phyloP scores from a whole-genome alignment of 2,888 invertebrate genomes.

The Calameuta pallipes region DNA sequence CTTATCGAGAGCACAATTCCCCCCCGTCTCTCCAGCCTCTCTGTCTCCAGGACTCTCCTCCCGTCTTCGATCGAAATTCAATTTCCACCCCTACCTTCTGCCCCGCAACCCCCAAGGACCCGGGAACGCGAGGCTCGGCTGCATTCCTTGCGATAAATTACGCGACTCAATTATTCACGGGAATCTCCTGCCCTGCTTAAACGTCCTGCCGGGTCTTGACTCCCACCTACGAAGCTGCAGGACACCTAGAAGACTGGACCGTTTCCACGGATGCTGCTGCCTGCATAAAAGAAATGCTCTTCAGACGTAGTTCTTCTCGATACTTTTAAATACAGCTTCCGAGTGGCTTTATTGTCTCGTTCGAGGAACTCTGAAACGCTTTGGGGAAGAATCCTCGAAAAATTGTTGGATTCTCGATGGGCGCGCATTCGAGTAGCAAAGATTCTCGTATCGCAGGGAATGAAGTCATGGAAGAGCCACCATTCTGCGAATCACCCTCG shows the following conservation, averaged over 20 bases:
- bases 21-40: constrained; percentile 22
- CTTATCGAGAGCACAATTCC: constrained; percentile 5
- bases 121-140: constrained; percentile 51
- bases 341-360: no score
- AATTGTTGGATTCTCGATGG: no score
- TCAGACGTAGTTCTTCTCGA: no score
- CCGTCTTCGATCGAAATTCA: constrained; percentile 65
- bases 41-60: constrained; percentile 30
- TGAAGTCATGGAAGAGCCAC: constrained; percentile 58
- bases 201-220: background rate
- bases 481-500: constrained; percentile 48
- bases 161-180: constrained; percentile 62
- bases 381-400: no score
- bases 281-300: no score
- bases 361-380: no score
- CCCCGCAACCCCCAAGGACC: constrained; percentile 38
- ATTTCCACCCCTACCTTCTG: constrained; percentile 57
- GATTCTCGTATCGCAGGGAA: constrained; percentile 31
- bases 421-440: no score
- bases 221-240: no score
- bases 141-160: constrained; percentile 62
- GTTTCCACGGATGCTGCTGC: no score
- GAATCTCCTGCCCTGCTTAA: constrained; percentile 45
- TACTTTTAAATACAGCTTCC: no score
- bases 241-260: no score